Evolutionary conservation across 2,113 vertebrate species (phyloP).

Genomic region (Noturus placidus): DNA sequence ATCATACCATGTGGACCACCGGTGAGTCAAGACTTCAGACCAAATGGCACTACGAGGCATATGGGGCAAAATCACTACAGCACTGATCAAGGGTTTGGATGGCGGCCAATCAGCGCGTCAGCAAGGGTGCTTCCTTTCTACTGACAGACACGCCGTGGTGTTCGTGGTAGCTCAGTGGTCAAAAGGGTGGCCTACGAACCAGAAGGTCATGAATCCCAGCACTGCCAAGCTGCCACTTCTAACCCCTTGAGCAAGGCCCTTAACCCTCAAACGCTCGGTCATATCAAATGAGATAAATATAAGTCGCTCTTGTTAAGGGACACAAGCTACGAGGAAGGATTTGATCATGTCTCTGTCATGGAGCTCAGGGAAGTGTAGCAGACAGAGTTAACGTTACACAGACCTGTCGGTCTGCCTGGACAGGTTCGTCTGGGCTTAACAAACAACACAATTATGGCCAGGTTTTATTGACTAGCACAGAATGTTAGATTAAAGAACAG

Average conservation of each 20-base stretch:
- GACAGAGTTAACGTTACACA: conserved; percentile 46
- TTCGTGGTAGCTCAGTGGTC: no score
- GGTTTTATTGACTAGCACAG: not conserved
- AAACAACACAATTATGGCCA: not conserved
- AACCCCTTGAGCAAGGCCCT: not conserved
- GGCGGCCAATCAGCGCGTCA: not conserved
- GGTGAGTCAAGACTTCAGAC: conserved; percentile 1
- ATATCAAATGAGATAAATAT: not conserved
- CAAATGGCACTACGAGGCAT: not conserved
- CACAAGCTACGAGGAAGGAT: not conserved
- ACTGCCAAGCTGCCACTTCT: not conserved
- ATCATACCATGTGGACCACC: not conserved
- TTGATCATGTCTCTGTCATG: not conserved
- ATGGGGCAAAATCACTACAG: not conserved
- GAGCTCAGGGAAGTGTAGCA: conserved; percentile 10
- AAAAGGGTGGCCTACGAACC: no score
- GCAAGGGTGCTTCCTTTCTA: not conserved
- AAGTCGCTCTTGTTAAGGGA: not conserved
- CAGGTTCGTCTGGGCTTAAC: conserved; percentile 60
- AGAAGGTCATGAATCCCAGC: not conserved
- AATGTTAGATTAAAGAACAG: not conserved
- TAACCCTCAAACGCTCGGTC: not conserved
- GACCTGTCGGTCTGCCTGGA: conserved; percentile 74
- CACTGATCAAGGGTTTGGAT: not conserved
- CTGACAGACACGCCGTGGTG: not conserved